A percentile compares a stretch with the other conserved stretches of the same genome.
Conservation (phyloP, 2,113 vertebrate species). For the Dromiciops gliroides region DNA sequence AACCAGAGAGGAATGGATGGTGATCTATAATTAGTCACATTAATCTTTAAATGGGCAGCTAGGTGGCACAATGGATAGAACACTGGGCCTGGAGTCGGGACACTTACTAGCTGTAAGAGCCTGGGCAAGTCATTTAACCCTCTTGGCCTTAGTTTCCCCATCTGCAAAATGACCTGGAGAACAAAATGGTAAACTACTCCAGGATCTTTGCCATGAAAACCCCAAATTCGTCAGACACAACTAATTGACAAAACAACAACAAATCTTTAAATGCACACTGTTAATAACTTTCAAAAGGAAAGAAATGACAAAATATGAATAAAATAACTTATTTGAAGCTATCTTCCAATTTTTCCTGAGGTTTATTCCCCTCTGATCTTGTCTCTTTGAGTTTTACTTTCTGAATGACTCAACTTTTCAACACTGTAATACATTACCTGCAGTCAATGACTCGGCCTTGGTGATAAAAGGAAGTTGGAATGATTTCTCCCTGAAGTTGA, state of each 20-base stretch:
- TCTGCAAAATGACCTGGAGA: not conserved
- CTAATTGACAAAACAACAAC: not conserved
- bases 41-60: constrained; percentile 18
- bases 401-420: not conserved
- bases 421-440: constrained; percentile 86
- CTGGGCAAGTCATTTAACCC: not conserved
- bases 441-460: constrained; percentile 96
- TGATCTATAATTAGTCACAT: constrained; percentile 20
- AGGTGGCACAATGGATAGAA: not conserved
- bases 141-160: not conserved
- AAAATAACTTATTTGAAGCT: not conserved
- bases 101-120: not conserved
- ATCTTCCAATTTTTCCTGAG: not conserved
- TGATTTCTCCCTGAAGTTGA: constrained; percentile 94
- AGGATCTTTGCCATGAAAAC: not conserved
- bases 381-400: constrained; percentile 18
- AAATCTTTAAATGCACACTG: not conserved
- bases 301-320: constrained; percentile 7
- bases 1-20: not conserved
- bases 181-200: not conserved
- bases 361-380: not conserved
- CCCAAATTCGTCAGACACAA: not conserved
- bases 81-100: not conserved
- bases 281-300: not conserved
- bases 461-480: constrained; percentile 95